Evolutionary conservation across 1,140 invertebrate genomes (phyloP).

Genomic region (Lucilia sericata): DNA sequence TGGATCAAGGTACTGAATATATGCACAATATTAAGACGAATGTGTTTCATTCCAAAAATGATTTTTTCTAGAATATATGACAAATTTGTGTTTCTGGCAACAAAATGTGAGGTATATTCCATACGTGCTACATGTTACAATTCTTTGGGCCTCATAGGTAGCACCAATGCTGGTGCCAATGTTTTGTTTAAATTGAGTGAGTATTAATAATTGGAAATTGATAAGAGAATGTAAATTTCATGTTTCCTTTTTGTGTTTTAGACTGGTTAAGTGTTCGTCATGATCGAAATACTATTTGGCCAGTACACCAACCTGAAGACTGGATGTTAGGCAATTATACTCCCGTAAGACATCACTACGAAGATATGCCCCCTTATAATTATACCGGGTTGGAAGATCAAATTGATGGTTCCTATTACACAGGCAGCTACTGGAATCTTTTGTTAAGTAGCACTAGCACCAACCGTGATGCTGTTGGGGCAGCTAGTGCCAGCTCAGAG

Average conservation of each 20-base stretch:
- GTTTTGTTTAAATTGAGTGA: constrained; percentile 77
- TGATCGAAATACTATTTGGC: constrained; percentile 85
- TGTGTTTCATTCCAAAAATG: background rate
- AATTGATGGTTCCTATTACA: constrained; percentile 60
- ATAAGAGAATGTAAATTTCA: background rate
- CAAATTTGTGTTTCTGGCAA: constrained; percentile 73
- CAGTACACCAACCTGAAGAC: constrained; percentile 79
- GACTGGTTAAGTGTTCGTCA: constrained; percentile 89
- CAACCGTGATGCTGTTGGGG: constrained; percentile 46
- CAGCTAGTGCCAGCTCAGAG: constrained; percentile 49
- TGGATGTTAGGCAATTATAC: constrained; percentile 69
- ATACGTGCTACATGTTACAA: constrained; percentile 91
- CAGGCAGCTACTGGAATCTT: constrained; percentile 61
- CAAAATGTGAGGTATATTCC: constrained; percentile 84
- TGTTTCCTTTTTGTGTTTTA: constrained; percentile 54
- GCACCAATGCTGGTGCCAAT: constrained; percentile 84
- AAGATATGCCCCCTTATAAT: constrained; percentile 63
- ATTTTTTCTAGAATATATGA: constrained; percentile 59
- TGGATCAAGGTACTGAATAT: constrained; percentile 51
- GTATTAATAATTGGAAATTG: constrained; percentile 47
- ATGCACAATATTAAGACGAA: background rate
- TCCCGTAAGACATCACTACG: constrained; percentile 64
- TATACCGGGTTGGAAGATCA: constrained; percentile 61
- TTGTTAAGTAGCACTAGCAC: constrained; percentile 47
- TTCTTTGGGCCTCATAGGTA: constrained; percentile 84